Percentiles rank a stretch among this genome's conserved stretches.
Evolutionary conservation across 1,140 invertebrate genomes (phyloP).

Genomic region (Theocolax elegans): DNA sequence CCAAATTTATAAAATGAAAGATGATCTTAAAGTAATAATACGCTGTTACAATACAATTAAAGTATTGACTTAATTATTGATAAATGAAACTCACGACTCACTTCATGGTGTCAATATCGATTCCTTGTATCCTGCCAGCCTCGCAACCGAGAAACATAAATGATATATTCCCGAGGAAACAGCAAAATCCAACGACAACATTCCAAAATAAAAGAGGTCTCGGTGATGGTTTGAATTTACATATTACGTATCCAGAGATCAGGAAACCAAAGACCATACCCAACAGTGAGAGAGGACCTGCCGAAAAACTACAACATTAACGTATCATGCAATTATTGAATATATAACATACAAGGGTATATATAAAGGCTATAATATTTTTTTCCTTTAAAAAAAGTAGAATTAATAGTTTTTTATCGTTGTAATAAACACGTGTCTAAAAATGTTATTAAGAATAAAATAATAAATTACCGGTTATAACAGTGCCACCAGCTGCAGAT

Average conservation of each 20-base stretch:
- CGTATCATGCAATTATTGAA: too few species aligned
- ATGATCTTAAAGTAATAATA: too few species aligned
- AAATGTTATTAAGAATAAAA: too few species aligned
- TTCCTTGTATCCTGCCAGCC: conserved; percentile 57
- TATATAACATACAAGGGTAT: too few species aligned
- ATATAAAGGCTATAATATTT: too few species aligned
- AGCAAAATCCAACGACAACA: conserved; percentile 71
- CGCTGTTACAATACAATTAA: too few species aligned
- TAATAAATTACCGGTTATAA: conserved; percentile 69
- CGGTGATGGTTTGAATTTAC: conserved; percentile 72
- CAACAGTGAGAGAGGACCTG: conserved; percentile 68
- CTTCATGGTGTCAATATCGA: conserved; percentile 58
- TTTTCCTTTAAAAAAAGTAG: too few species aligned
- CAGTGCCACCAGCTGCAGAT: conserved; percentile 72
- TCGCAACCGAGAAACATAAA: conserved; percentile 73
- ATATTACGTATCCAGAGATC: conserved; percentile 72
- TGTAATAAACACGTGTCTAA: too few species aligned
- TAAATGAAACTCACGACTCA: conserved; percentile 51
- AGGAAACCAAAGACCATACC: conserved; percentile 75
- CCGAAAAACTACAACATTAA: conserved; percentile 23
- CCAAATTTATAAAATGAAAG: too few species aligned
- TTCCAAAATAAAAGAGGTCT: conserved; percentile 74
- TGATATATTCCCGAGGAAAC: conserved; percentile 65
- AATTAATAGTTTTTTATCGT: too few species aligned
- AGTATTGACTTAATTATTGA: too few species aligned